These are phyloP conservation scores for Megalopta genalis DNA, from an alignment of 1,140 invertebrate genomes.

Conservation along the genomic window DNA sequence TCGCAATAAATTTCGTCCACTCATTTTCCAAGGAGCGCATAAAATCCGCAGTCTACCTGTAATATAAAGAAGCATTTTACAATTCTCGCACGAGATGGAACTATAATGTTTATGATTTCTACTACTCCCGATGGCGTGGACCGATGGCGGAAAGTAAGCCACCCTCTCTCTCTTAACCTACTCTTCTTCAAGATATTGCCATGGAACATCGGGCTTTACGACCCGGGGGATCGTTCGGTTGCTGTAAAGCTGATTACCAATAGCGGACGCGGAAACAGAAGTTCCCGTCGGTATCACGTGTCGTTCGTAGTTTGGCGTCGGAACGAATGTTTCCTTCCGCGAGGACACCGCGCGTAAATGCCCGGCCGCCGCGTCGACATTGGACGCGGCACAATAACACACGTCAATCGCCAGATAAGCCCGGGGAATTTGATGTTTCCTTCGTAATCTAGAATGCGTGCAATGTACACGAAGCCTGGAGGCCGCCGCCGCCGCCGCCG, in stretches of 20 bases:
- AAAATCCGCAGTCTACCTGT: too few species aligned
- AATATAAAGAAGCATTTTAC: background rate
- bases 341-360: slow-evolving; percentile 7
- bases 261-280: slow-evolving; percentile 44
- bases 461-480: slow-evolving; percentile 38
- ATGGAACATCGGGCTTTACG: background rate
- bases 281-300: slow-evolving; percentile 13
- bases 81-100: background rate
- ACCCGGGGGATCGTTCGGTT: slow-evolving; percentile 60
- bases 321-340: slow-evolving; percentile 34
- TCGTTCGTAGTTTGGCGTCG: slow-evolving; percentile 27
- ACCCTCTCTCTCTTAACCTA: background rate
- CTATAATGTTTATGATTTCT: background rate
- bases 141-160: background rate
- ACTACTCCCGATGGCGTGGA: background rate
- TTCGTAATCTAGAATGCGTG: slow-evolving; percentile 56
- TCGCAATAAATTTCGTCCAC: too few species aligned
- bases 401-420: slow-evolving; percentile 41
- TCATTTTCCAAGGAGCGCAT: too few species aligned
- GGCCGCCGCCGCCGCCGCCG: slow-evolving; percentile 27
- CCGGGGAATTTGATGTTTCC: slow-evolving; percentile 56
- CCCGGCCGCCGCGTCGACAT: background rate
- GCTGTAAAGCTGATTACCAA: slow-evolving; percentile 64
- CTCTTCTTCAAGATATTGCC: background rate
- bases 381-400: background rate